These are phyloP conservation scores for Ceramica pisi DNA, from an alignment of 2,888 invertebrate species.

Conservation along the genomic window DNA sequence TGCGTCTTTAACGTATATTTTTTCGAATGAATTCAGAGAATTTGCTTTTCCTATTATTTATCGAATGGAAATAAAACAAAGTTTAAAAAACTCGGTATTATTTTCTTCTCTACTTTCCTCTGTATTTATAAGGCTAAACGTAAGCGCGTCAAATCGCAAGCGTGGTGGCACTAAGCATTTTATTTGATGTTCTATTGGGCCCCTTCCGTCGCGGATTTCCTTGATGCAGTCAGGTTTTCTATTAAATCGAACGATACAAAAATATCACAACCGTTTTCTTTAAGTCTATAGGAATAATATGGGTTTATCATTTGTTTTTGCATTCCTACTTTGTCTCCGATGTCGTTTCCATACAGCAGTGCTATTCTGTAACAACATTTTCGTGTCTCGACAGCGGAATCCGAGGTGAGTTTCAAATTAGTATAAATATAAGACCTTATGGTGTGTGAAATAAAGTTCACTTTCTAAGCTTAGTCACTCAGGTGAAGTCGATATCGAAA, in stretches of 20 bases:
- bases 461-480: too few relatives aligned
- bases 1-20: neutral
- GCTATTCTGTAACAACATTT: too few relatives aligned
- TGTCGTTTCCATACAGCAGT: neutral
- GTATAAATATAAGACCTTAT: too few relatives aligned
- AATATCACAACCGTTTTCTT: neutral
- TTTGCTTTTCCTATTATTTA: neutral
- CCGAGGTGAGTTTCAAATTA: too few relatives aligned
- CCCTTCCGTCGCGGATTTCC: slow-evolving; percentile 4
- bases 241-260: slow-evolving; percentile 10
- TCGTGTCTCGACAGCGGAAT: too few relatives aligned
- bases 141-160: neutral
- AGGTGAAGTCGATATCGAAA: too few relatives aligned
- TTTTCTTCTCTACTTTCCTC: neutral
- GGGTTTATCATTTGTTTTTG: too few relatives aligned
- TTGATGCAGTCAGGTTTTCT: slow-evolving; percentile 11
- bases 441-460: too few relatives aligned
- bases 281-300: neutral
- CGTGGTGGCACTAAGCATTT: slow-evolving; percentile 6
- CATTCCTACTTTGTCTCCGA: neutral
- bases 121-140: neutral
- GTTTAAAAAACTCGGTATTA: neutral
- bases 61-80: neutral
- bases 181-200: slow-evolving; percentile 32
- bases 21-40: neutral